phyloP scores from a whole-genome alignment of 2,797 vertebrate genomes.

The Schizopygopsis pylzovi region DNA sequence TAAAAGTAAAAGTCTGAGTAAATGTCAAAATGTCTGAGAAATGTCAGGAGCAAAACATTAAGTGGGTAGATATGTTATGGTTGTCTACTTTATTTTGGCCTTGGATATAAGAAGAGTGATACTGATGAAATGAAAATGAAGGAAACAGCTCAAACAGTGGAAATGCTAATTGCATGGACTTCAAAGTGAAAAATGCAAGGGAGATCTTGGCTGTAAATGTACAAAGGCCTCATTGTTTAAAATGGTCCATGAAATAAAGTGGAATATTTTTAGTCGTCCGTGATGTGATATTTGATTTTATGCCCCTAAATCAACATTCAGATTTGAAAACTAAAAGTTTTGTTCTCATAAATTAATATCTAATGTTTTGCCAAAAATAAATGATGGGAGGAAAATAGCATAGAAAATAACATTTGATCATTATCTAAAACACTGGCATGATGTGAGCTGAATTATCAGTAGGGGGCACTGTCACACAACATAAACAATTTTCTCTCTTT shows the following conservation, averaged over 20 bases:
- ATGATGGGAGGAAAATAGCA: neutral
- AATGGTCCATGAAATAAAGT: slow-evolving; percentile 54
- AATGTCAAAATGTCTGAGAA: neutral
- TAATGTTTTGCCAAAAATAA: slow-evolving; percentile 49
- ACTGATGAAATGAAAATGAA: neutral
- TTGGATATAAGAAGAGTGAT: neutral
- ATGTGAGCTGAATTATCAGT: slow-evolving; percentile 63
- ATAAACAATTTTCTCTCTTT: slow-evolving; percentile 22
- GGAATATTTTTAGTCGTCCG: slow-evolving; percentile 38
- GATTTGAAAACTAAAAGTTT: slow-evolving; percentile 16
- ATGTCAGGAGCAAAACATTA: neutral
- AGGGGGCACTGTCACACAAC: slow-evolving; percentile 79
- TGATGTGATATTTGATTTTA: slow-evolving; percentile 53
- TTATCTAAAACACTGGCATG: neutral
- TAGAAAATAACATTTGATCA: neutral
- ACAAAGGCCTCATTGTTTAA: slow-evolving; percentile 38
- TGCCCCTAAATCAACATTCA: slow-evolving; percentile 40
- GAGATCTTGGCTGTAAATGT: slow-evolving; percentile 39
- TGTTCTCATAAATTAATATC: slow-evolving; percentile 60
- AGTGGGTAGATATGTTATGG: neutral
- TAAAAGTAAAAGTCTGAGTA: neutral
- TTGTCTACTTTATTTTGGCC: slow-evolving; percentile 11
- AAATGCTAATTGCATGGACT: slow-evolving; percentile 35
- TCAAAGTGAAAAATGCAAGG: slow-evolving; percentile 50
- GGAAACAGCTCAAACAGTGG: neutral